These are phyloP conservation scores for Petrosia ficiformis DNA, from an alignment of 37 sponge, comb jelly and placozoan genomes.

Conservation along the genomic window DNA sequence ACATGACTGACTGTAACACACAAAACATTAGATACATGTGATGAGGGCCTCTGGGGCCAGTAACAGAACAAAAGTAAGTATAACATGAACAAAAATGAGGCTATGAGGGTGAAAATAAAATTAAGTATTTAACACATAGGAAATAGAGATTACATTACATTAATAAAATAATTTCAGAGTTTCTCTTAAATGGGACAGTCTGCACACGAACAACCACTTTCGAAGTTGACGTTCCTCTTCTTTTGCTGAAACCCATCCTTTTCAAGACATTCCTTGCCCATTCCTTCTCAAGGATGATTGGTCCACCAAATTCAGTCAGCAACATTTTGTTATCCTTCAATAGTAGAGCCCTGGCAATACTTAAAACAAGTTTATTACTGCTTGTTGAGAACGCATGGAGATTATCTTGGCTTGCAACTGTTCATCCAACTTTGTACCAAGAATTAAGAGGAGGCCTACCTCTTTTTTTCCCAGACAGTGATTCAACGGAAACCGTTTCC, in stretches of 20 bases:
- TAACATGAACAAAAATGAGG: no score
- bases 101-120: no score
- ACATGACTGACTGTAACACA: no score
- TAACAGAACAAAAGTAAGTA: no score
- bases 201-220: no score
- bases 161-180: no score
- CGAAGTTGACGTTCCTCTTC: not conserved
- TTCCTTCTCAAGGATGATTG: not conserved
- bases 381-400: not conserved
- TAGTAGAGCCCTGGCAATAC: not conserved
- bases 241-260: not conserved
- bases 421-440: not conserved
- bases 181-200: no score
- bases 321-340: not conserved
- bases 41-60: no score
- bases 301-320: not conserved
- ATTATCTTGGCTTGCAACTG: not conserved
- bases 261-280: not conserved
- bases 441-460: slow-evolving; percentile 4
- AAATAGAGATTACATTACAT: no score
- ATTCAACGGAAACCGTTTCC: not conserved
- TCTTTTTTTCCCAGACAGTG: not conserved
- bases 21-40: no score
- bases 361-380: not conserved
- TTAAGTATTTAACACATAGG: no score